phyloP scores from a whole-genome alignment of 2,797 vertebrate genomes.

The Novumbra hubbsi region DNA sequence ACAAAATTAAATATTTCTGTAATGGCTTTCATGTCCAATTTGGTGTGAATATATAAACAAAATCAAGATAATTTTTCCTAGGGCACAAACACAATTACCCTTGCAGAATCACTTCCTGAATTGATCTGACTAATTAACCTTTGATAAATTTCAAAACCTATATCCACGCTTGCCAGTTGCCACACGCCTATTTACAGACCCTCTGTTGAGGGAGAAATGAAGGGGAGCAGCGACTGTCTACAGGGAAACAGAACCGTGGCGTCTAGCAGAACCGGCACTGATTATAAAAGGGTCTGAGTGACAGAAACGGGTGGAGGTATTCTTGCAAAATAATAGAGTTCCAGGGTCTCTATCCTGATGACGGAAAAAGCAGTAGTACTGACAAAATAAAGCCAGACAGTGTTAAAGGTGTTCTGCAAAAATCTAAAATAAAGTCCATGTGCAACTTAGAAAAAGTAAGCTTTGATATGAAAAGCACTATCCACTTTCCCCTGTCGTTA shows the following conservation, averaged over 20 bases:
- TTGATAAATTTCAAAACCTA: constrained; percentile 15
- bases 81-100: constrained; percentile 11
- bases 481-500: neutral
- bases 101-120: neutral
- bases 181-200: constrained; percentile 27
- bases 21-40: constrained; percentile 75
- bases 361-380: constrained; percentile 17
- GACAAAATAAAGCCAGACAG: constrained; percentile 10
- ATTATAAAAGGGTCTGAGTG: constrained; percentile 1
- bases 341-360: neutral
- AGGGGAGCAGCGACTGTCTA: constrained; percentile 56
- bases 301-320: neutral
- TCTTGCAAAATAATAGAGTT: neutral
- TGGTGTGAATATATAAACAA: constrained; percentile 63
- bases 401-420: constrained; percentile 28
- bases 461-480: neutral
- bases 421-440: constrained; percentile 48
- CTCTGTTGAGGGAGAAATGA: constrained; percentile 33
- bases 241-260: constrained; percentile 51
- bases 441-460: constrained; percentile 19
- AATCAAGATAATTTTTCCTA: constrained; percentile 30
- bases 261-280: constrained; percentile 49
- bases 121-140: neutral
- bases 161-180: constrained; percentile 40
- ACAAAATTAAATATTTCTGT: constrained; percentile 77